Conservation (phyloP, 2,888 invertebrate genomes). For the Agrochola macilenta region DNA sequence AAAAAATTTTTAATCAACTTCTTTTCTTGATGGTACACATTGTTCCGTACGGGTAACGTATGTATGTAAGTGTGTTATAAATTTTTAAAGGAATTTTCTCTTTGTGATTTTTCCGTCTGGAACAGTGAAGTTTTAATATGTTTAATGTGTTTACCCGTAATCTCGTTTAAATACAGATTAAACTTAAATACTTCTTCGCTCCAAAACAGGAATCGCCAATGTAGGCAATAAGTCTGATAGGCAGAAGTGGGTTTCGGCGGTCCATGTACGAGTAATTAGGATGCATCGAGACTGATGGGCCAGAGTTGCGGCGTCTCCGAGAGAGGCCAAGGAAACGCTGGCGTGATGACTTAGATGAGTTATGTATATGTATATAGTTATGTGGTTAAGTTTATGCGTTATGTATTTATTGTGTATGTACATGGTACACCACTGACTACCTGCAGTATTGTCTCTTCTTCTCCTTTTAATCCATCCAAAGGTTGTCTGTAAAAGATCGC, state of each 20-base stretch:
- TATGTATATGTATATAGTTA: too few relatives aligned
- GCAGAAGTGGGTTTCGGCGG: neutral
- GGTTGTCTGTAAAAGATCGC: too few relatives aligned
- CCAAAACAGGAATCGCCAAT: too few relatives aligned
- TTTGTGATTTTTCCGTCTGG: constrained; percentile 39
- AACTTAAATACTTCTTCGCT: neutral
- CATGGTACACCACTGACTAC: too few relatives aligned
- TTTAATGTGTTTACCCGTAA: constrained; percentile 8
- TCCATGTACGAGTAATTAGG: neutral
- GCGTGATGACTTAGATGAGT: neutral
- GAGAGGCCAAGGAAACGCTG: neutral
- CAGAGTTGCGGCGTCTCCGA: neutral
- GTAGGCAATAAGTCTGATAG: too few relatives aligned
- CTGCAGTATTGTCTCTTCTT: too few relatives aligned
- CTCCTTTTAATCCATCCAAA: too few relatives aligned
- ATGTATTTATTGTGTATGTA: too few relatives aligned
- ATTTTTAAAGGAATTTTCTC: constrained; percentile 46
- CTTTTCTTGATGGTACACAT: constrained; percentile 38
- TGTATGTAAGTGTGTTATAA: constrained; percentile 41
- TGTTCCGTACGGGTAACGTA: constrained; percentile 16
- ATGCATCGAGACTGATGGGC: neutral
- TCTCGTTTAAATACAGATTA: constrained; percentile 8
- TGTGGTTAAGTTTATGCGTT: too few relatives aligned
- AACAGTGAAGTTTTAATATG: constrained; percentile 34
- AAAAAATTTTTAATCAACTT: constrained; percentile 53